Base-by-base conservation (phyloP, 2,888 invertebrate species). In the Callinectes sapidus region DNA sequence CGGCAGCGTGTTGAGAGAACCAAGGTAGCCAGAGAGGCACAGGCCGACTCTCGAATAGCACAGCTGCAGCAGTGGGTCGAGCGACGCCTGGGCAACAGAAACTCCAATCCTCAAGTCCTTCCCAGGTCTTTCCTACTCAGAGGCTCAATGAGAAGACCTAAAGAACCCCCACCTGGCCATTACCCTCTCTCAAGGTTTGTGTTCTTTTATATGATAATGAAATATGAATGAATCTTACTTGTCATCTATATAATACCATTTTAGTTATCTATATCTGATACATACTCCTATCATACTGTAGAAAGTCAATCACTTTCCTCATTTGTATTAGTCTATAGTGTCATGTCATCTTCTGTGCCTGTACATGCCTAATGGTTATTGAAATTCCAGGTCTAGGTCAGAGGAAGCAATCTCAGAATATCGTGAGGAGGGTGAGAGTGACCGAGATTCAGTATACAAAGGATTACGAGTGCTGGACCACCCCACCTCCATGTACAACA, bases 401-500 rank as follows among this genome's bases (percentile, higher is more conserved):
- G 92, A 92, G 61, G 90, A 92, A 71, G 92, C 92, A 13, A 81
- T 92, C n/a, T 92, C 92, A 32, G 92, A 90, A 48, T 90, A 88
- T n/a, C 90, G 92, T 14, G 92, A 92, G 61, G 90, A 92, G 23
- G 90, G 92, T 32, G 86, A 91, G 54, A 90, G 90, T 54, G 93
- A 91, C 13, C 89, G 89, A 16, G 93, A 93, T 6, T 90, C 93
- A 28, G 90, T 93, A 18, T 94, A 92, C 89, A 92, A 92, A 32
- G 94, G 94, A 0, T 89, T 94, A 16, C 48, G 94, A 28, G 94
- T 93, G 28, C 87, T 93, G 77, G 94, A 94, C 39, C 93, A 93
- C 71, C 94, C 94, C 32, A 94, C 93, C 23, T 94, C 94, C 71
- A 94, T 94, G 94, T 94, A 92, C 87, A 94, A 94, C 89, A 92